A percentile compares a stretch with the other conserved stretches of the same genome.
Evolutionary conservation across 1,140 invertebrate genomes (phyloP).

Genomic region (Pogonomyrmex californicus): DNA sequence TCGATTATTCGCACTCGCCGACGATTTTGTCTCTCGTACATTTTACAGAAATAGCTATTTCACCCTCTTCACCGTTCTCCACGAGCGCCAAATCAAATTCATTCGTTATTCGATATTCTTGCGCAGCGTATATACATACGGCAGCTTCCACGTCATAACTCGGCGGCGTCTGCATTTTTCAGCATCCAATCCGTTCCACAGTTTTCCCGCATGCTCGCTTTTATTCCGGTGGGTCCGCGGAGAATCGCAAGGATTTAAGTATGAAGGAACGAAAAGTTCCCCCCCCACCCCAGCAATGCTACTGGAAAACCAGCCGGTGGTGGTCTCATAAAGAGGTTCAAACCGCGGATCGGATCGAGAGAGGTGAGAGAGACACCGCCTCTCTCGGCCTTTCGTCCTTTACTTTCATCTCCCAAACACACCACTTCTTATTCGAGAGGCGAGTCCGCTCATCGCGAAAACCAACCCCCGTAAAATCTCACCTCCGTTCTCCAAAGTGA

Average conservation of each 20-base stretch:
- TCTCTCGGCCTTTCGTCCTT: constrained; percentile 16
- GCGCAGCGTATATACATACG: not conserved
- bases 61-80: not conserved
- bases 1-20: constrained; percentile 1
- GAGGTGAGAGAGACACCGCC: not conserved
- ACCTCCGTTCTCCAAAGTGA: not conserved
- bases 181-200: constrained; percentile 46
- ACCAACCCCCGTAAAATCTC: not conserved
- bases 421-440: not conserved
- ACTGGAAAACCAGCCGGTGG: not conserved
- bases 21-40: not conserved
- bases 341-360: constrained; percentile 19
- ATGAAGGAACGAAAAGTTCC: constrained; percentile 1
- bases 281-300: not conserved
- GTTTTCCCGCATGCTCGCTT: constrained; percentile 29
- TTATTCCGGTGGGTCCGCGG: constrained; percentile 22
- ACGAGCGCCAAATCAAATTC: constrained; percentile 52
- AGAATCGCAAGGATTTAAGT: constrained; percentile 46
- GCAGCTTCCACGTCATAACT: constrained; percentile 50
- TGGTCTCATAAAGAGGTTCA: constrained; percentile 21
- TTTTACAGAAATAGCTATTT: constrained; percentile 8
- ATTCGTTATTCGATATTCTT: constrained; percentile 54
- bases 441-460: not conserved
- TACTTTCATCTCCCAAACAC: not conserved
- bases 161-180: constrained; percentile 55